phyloP scores from a whole-genome alignment of 2,113 vertebrate genomes.

The Pteropus alecto region DNA sequence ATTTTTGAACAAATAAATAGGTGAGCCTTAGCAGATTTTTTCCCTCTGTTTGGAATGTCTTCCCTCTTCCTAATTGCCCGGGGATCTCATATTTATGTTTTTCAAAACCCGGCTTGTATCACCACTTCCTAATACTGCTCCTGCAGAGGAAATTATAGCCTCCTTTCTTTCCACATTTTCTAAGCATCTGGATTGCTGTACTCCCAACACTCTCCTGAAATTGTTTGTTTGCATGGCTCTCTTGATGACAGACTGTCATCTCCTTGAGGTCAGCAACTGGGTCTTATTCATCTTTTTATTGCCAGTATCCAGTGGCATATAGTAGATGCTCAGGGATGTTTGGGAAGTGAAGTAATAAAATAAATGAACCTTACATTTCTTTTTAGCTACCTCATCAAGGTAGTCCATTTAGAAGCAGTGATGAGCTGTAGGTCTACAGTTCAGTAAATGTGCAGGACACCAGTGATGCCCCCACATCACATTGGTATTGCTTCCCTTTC shows the following conservation, averaged over 20 bases:
- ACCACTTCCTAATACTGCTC: neutral
- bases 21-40: neutral
- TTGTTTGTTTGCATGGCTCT: neutral
- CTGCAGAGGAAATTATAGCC: neutral
- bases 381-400: neutral
- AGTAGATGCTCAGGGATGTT: neutral
- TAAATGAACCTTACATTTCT: neutral
- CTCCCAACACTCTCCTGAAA: neutral
- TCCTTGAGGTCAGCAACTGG: neutral
- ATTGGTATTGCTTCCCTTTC: neutral
- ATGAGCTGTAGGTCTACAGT: neutral
- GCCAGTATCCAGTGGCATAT: neutral
- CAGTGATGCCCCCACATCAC: neutral
- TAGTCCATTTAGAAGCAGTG: neutral
- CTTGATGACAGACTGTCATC: neutral
- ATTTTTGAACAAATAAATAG: neutral
- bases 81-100: neutral
- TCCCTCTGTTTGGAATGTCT: neutral
- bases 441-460: neutral
- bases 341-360: neutral
- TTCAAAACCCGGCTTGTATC: neutral
- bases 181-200: neutral
- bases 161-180: neutral
- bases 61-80: neutral
- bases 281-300: conserved; percentile 34